phyloP scores from a whole-genome alignment of 2,888 invertebrate species.

The Tachina grossa region DNA sequence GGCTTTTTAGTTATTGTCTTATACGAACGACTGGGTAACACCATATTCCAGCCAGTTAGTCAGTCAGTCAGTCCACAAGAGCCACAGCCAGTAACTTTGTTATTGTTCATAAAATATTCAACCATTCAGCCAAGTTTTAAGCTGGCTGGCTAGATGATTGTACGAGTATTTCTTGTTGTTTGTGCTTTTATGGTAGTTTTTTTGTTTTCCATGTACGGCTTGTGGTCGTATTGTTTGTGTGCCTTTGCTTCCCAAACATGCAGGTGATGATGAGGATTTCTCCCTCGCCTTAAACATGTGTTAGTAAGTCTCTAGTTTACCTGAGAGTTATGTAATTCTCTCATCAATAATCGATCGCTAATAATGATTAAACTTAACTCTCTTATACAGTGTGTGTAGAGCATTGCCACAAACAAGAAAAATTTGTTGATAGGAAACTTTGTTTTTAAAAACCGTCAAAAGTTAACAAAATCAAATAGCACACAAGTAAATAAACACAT shows the following conservation, averaged over 20 bases:
- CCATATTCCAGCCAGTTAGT: slow-evolving; percentile 33
- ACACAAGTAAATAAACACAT: too few relatives aligned
- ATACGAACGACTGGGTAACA: slow-evolving; percentile 53
- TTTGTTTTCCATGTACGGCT: background rate
- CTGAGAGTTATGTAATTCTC: slow-evolving; percentile 15
- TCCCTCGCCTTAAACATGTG: slow-evolving; percentile 52
- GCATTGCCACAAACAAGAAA: too few relatives aligned
- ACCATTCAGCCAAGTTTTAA: slow-evolving; percentile 42
- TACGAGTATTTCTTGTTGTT: slow-evolving; percentile 35
- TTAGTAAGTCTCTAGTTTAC: slow-evolving; percentile 1
- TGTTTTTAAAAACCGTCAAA: too few relatives aligned
- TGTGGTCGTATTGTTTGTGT: slow-evolving; percentile 3
- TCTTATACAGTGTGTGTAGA: slow-evolving; percentile 28
- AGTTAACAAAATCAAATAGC: too few relatives aligned
- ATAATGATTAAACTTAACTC: slow-evolving; percentile 40
- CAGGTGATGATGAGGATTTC: slow-evolving; percentile 68
- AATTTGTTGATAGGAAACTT: too few relatives aligned
- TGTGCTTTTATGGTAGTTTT: slow-evolving; percentile 18
- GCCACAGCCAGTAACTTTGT: slow-evolving; percentile 32
- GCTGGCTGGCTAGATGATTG: slow-evolving; percentile 29
- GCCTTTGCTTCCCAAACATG: slow-evolving; percentile 22
- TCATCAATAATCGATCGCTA: slow-evolving; percentile 46
- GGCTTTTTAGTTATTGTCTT: slow-evolving; percentile 66
- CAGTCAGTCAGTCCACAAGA: slow-evolving; percentile 20
- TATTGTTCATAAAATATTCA: slow-evolving; percentile 23